Evolutionary conservation across 2,797 vertebrate species (phyloP), one percentile per base, ranked within the genome.

Genomic region (Sciaenops ocellatus): DNA sequence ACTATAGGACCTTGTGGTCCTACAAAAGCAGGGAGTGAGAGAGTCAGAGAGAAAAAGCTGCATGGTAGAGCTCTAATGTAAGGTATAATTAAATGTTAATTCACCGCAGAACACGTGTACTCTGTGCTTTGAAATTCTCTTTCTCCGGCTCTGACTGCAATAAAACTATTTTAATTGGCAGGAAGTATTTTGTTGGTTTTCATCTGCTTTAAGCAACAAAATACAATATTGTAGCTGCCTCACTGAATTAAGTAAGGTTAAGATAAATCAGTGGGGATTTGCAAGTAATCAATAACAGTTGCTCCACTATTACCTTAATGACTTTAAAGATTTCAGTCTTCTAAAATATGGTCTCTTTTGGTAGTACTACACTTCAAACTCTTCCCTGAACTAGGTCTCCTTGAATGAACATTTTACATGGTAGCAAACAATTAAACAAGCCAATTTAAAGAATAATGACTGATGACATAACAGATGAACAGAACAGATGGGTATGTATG

Each of bases 71-170:
- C 74, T 79, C 60, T 73, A 84, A 82, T 85, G 79, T 44, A 76
- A 87, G 76, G 78, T 79, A 80, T 85, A 84, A 86, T 86, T 87
- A 82, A 90, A 87, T 87, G 87, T 83, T 88, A 88, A 87, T 89
- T 63, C 60, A 73, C 61, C 69, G 67, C 22, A 5, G 81, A 79
- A 81, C 62, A 65, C 26, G 3, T 67, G 76, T 46, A 50, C 51
- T 50, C 46, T 63, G 15, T 18, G 56, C 56, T 72, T 48, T 28
- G 18, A 73, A 81, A 83, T 60, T 46, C 52, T 52, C 55, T 42
- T 68, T 69, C 60, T 65, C 28, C 48, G 38, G 68, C 41, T 68
- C 47, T 26, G 10, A 41, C 71, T 61, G 67, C 65, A 64, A 50
- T 65, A 22, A 67, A 69, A 76, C 13, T 51, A 54, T 76, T 84